These are phyloP conservation scores for Caenorhabditis sp. DNA, from an alignment of 2,888 invertebrate genomes.

Conservation along the genomic window DNA sequence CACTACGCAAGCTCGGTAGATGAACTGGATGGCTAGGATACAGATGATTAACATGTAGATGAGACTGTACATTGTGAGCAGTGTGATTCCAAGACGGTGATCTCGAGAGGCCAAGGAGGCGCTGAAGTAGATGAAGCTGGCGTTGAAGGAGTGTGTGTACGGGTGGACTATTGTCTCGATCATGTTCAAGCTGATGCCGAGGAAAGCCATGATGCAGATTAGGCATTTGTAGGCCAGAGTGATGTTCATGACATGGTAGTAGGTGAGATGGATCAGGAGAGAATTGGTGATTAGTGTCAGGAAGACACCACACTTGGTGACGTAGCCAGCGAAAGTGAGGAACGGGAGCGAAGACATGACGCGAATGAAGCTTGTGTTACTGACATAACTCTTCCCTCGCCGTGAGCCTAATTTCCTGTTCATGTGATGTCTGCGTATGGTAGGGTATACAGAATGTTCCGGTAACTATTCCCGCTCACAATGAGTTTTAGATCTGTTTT, in stretches of 20 bases:
- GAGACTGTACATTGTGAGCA: not conserved
- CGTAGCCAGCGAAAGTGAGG: too few species aligned
- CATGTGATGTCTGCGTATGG: too few species aligned
- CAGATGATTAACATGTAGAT: not conserved
- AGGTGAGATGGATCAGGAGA: not conserved
- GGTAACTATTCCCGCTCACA: too few species aligned
- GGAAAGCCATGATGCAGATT: not conserved
- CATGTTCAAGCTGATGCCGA: not conserved
- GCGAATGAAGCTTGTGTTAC: too few species aligned
- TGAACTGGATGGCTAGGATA: not conserved
- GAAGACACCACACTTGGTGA: not conserved
- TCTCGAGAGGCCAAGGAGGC: not conserved
- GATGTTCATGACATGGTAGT: not conserved
- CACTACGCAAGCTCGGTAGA: not conserved
- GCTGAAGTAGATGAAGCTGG: not conserved
- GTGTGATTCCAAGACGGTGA: not conserved
- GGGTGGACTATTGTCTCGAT: not conserved
- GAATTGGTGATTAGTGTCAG: not conserved
- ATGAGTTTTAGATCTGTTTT: too few species aligned
- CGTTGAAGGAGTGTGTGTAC: not conserved
- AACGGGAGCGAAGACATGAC: too few species aligned
- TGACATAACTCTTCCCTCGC: too few species aligned
- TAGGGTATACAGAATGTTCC: too few species aligned
- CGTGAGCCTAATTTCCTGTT: too few species aligned
- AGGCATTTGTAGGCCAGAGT: not conserved